These are phyloP conservation scores for Drosophila pallidifrons DNA, from an alignment of 1,140 invertebrate genomes.

Conservation along the genomic window DNA sequence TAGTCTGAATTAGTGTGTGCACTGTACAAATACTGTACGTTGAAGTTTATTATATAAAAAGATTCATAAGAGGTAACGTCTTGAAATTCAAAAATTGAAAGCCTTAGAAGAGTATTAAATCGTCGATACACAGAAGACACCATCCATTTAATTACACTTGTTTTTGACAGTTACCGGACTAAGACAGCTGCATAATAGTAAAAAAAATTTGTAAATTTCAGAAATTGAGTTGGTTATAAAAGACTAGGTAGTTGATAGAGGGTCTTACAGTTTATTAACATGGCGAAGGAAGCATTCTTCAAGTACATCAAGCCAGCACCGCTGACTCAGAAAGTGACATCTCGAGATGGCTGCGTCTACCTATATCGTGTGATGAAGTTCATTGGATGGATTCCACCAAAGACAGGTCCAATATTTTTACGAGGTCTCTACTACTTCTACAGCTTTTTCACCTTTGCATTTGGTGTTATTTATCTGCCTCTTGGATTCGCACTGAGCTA, in stretches of 20 bases:
- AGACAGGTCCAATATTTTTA: not conserved
- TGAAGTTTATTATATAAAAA: too few species aligned
- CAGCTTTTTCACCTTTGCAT: constrained; percentile 18
- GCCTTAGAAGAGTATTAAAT: not conserved
- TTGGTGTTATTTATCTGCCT: constrained; percentile 42
- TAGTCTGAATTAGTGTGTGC: too few species aligned
- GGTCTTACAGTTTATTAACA: not conserved
- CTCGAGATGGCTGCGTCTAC: constrained; percentile 47
- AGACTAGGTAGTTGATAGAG: not conserved
- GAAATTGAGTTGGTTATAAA: constrained; percentile 6
- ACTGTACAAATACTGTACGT: too few species aligned
- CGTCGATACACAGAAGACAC: not conserved
- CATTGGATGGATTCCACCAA: constrained; percentile 50
- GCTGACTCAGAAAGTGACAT: constrained; percentile 21
- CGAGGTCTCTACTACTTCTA: constrained; percentile 26
- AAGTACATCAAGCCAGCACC: constrained; percentile 33
- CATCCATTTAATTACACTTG: too few species aligned
- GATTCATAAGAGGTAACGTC: too few species aligned
- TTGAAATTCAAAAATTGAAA: too few species aligned
- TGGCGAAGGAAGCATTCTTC: constrained; percentile 16
- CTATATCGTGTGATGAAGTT: constrained; percentile 35
- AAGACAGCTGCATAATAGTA: not conserved
- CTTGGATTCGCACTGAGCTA: constrained; percentile 51
- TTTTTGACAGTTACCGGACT: not conserved
- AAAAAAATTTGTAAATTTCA: not conserved